phyloP scores from a whole-genome alignment of 2,888 invertebrate genomes.

The Troglohyphantes excavatus region DNA sequence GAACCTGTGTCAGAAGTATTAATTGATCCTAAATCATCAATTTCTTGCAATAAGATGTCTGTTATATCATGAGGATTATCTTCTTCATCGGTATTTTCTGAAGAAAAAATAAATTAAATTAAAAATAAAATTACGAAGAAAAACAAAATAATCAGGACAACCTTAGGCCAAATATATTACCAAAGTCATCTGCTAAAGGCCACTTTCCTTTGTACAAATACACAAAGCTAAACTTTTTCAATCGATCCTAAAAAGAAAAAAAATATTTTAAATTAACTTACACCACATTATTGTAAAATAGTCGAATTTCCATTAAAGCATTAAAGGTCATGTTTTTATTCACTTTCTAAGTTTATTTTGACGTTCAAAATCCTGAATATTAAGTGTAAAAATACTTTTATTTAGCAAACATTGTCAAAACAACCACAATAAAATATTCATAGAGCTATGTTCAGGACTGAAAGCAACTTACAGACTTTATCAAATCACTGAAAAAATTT shows the following conservation, averaged over 20 bases:
- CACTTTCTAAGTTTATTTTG: too few species aligned
- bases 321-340: too few species aligned
- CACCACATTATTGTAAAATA: too few species aligned
- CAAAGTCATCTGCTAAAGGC: background rate
- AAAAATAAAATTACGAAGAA: background rate
- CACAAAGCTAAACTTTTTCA: slow-evolving; percentile 29
- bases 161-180: background rate
- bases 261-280: too few species aligned
- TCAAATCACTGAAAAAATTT: too few species aligned
- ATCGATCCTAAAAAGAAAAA: slow-evolving; percentile 23
- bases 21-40: slow-evolving; percentile 27
- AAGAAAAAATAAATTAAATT: background rate
- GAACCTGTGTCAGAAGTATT: slow-evolving; percentile 2
- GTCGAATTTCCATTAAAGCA: too few species aligned
- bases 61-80: slow-evolving; percentile 5
- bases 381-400: too few species aligned
- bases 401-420: too few species aligned
- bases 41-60: slow-evolving; percentile 31
- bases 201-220: slow-evolving; percentile 33
- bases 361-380: too few species aligned
- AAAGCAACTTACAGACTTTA: too few species aligned
- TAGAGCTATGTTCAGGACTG: too few species aligned
- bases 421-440: too few species aligned
- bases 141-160: background rate
- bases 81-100: slow-evolving; percentile 2